These are phyloP conservation scores for Caradrina kadenii DNA, from an alignment of 2,888 invertebrate genomes.

Conservation along the genomic window DNA sequence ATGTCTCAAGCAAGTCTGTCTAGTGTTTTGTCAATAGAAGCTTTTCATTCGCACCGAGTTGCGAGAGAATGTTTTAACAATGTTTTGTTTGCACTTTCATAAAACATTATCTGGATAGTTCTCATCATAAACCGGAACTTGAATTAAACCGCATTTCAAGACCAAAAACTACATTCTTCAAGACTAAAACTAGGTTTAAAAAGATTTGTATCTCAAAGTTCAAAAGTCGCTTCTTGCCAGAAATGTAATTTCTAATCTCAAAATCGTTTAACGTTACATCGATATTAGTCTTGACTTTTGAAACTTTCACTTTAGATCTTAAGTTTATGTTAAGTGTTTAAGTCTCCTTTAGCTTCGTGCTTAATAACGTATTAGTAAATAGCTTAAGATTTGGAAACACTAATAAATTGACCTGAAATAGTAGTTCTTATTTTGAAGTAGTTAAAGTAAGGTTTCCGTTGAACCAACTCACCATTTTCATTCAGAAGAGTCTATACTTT, in stretches of 20 bases:
- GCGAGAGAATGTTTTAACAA: constrained; percentile 32
- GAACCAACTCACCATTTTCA: background rate
- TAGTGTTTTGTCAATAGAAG: constrained; percentile 42
- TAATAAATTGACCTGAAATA: constrained; percentile 25
- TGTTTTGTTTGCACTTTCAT: constrained; percentile 49
- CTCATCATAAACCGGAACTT: constrained; percentile 1
- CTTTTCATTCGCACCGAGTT: constrained; percentile 38
- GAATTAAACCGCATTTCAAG: background rate
- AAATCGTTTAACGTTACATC: constrained; percentile 12
- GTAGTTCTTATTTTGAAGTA: constrained; percentile 11
- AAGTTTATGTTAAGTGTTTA: constrained; percentile 43
- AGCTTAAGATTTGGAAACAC: constrained; percentile 29
- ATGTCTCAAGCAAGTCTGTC: constrained; percentile 21
- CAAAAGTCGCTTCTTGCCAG: background rate
- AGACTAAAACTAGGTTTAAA: background rate
- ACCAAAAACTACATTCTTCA: background rate
- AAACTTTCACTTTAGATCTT: constrained; percentile 57
- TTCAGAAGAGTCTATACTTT: background rate
- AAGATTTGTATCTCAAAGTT: constrained; percentile 10
- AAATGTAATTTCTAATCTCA: constrained; percentile 12
- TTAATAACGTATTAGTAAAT: constrained; percentile 25
- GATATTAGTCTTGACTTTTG: constrained; percentile 9
- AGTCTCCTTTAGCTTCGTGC: constrained; percentile 27
- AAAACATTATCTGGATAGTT: constrained; percentile 17
- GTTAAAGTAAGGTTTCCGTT: constrained; percentile 14